Conservation (phyloP, 2,888 invertebrate species). For the Odontocolon sp. region DNA sequence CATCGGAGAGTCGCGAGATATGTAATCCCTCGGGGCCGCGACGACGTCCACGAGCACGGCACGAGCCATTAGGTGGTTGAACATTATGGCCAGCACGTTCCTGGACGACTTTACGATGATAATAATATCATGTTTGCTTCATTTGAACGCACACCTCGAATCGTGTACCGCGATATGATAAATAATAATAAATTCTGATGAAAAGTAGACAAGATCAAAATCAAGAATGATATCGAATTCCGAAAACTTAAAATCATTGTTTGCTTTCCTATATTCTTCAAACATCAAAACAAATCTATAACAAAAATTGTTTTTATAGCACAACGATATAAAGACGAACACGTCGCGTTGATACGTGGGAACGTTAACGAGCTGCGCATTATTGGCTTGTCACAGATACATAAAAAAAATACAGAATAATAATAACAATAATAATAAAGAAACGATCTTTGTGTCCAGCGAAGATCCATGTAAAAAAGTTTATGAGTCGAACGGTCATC, state of each 20-base stretch:
- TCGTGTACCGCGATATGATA: no score
- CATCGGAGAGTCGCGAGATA: constrained; percentile 31
- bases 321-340: neutral
- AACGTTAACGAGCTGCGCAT: neutral
- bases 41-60: constrained; percentile 21
- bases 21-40: constrained; percentile 48
- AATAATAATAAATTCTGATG: neutral
- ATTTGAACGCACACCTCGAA: neutral
- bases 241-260: no score
- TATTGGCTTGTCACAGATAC: neutral
- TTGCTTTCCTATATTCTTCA: no score
- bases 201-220: neutral
- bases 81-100: neutral
- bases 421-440: neutral
- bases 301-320: no score
- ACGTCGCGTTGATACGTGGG: neutral
- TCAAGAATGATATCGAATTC: neutral
- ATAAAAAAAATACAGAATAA: neutral
- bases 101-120: constrained; percentile 28
- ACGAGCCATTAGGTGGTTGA: neutral
- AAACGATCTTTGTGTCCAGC: neutral
- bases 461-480: neutral
- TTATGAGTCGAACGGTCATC: neutral
- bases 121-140: constrained; percentile 20
- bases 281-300: no score